phyloP scores from a whole-genome alignment of 2,113 vertebrate genomes.

The Cinclus cinclus region DNA sequence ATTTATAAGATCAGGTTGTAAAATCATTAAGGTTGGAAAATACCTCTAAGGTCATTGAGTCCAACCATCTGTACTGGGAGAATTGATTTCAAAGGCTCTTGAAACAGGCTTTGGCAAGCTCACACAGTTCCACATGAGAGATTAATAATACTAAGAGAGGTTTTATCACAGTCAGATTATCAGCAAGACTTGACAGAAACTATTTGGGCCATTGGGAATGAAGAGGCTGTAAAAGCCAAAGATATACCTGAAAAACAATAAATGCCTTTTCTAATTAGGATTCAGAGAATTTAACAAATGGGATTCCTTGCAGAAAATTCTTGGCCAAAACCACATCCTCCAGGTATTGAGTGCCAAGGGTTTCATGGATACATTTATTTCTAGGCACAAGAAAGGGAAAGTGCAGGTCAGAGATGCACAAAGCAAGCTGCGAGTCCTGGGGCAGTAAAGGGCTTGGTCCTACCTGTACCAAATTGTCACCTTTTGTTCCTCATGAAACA shows the following conservation, averaged over 20 bases:
- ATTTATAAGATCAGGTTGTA: fast-evolving
- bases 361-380: not conserved
- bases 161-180: constrained; percentile 2
- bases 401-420: not conserved
- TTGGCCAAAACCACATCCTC: not conserved
- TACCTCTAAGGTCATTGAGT: not conserved
- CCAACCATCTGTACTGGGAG: not conserved
- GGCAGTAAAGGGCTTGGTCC: not conserved
- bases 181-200: not conserved
- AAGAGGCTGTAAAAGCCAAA: not conserved
- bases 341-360: not conserved
- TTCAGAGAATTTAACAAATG: not conserved
- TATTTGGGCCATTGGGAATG: not conserved
- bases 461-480: not conserved
- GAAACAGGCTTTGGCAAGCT: not conserved
- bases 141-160: not conserved
- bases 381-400: not conserved
- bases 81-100: not conserved
- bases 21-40: not conserved
- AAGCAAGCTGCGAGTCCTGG: not conserved
- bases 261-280: not conserved
- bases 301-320: not conserved
- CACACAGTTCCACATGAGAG: not conserved
- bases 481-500: not conserved
- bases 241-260: fast-evolving